A percentile compares a stretch with the other conserved stretches of the same genome.
Evolutionary conservation across 2,888 invertebrate species (phyloP).

Genomic region (Phoronis australis): DNA sequence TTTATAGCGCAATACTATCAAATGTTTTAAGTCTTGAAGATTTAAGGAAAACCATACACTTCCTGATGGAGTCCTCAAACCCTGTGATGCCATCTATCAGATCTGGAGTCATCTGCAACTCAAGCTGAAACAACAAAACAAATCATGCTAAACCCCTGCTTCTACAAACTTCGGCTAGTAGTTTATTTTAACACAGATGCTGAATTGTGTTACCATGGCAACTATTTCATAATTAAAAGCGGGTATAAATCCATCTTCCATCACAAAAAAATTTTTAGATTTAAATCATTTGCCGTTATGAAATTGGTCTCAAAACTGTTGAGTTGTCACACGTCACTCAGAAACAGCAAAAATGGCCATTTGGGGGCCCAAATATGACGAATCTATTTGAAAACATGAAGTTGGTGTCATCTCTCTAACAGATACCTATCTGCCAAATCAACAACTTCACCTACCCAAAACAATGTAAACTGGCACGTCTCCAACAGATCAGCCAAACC

Average conservation of each 20-base stretch:
- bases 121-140: slow-evolving; percentile 37
- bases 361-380: not conserved
- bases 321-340: not conserved
- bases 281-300: not conserved
- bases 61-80: slow-evolving; percentile 90
- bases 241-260: not conserved
- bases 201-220: not conserved
- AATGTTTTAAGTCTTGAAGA: slow-evolving; percentile 23
- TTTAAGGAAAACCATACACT: slow-evolving; percentile 59
- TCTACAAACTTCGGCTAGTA: not conserved
- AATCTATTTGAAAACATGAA: too few species aligned
- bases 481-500: slow-evolving; percentile 86
- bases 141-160: not conserved
- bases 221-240: not conserved
- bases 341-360: not conserved
- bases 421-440: too few species aligned
- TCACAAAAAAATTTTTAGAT: not conserved
- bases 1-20: too few species aligned
- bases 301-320: not conserved
- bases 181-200: not conserved
- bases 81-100: slow-evolving; percentile 75
- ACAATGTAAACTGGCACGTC: slow-evolving; percentile 84
- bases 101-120: slow-evolving; percentile 34
- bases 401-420: too few species aligned
- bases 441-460: slow-evolving; percentile 71